These are phyloP conservation scores for Paralinhomoeus sp. DNA, from an alignment of 2,888 invertebrate species.

Conservation along the genomic window DNA sequence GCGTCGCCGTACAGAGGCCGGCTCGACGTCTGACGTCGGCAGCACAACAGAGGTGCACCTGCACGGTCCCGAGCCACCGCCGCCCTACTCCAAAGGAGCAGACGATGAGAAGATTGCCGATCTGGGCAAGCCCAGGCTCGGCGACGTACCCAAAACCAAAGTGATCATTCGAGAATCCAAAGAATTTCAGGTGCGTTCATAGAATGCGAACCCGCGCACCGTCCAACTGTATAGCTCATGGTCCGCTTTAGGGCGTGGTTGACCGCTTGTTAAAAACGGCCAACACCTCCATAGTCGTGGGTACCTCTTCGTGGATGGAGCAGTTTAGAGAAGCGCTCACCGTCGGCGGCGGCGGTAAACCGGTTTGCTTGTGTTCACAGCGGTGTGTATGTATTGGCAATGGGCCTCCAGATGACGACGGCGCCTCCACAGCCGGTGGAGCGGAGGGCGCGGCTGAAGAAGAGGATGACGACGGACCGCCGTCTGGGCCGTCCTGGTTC, in stretches of 20 bases:
- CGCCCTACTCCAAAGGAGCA: slow-evolving; percentile 3
- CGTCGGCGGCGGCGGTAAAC: slow-evolving; percentile 48
- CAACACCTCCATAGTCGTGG: slow-evolving; percentile 63
- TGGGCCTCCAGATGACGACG: slow-evolving; percentile 13
- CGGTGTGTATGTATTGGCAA: no score
- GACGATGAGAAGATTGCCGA: slow-evolving; percentile 30
- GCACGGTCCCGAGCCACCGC: no score
- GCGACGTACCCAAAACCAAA: slow-evolving; percentile 59
- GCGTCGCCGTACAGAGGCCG: no score
- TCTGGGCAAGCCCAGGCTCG: slow-evolving; percentile 69
- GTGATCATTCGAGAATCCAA: slow-evolving; percentile 86
- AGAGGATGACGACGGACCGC: slow-evolving; percentile 32
- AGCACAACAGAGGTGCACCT: no score
- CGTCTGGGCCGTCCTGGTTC: slow-evolving; percentile 52
- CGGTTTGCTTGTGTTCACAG: no score
- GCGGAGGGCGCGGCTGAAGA: not conserved
- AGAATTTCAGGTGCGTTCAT: slow-evolving; percentile 85
- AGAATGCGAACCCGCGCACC: no score
- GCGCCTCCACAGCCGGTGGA: not conserved
- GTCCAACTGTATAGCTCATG: no score
- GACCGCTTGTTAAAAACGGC: slow-evolving; percentile 92
- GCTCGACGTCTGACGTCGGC: no score
- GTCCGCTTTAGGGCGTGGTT: slow-evolving; percentile 38
- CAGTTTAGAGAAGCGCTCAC: slow-evolving; percentile 91
- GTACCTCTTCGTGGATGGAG: slow-evolving; percentile 96